Base-by-base conservation (phyloP, 1,140 invertebrate genomes). In the Drosophila sechellia region DNA sequence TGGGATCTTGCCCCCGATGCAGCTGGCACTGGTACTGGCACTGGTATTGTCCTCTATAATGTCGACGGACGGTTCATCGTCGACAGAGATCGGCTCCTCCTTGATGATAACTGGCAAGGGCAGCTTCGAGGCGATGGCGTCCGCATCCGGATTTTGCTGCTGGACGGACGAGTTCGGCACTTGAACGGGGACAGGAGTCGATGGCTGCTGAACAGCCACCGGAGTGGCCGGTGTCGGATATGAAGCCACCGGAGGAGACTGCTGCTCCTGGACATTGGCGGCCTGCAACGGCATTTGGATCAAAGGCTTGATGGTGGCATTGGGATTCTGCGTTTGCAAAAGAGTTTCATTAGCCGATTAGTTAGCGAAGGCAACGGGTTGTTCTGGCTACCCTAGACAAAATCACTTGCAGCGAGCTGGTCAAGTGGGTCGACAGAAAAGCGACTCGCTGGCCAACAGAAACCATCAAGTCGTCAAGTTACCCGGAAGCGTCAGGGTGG, bases 1-100 rank as follows among this genome's bases (percentile, higher is more conserved):
- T 34, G 79, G 79, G n/a, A 90, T 76, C 75, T 90, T 92, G 8
- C 87, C 90, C 2, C 59, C 72, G 5, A 49, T 52, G 27, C 55
- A 15, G 15, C 49, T 52, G 27, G 55, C 49, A 49, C 59, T 76
- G 31, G 1, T 10, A 31, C 49, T 52, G 27, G 55, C 49, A 49
- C 59, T 76, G 31, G 1, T 10, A 31, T 31, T 31, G 6, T 31
- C 31, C 0, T 78, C 79, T 11, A 61, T 50, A 5, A 59, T 3
- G 40, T 59, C 71, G 17, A 76, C 37, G 22, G 49, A 10, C 5
- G 35, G 10, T 8, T 20, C 50, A 17, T 40, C 42, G 10, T 13
- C 15, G 12, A 37, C 17, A 11, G 5, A 27, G 3, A 22, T 6
- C 1, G 63, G 60, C 20, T 86, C 83, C n/a, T 40, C 17, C 66